Evolutionary conservation across 1,140 invertebrate genomes (phyloP).

Genomic region (Drosophila sp.): DNA sequence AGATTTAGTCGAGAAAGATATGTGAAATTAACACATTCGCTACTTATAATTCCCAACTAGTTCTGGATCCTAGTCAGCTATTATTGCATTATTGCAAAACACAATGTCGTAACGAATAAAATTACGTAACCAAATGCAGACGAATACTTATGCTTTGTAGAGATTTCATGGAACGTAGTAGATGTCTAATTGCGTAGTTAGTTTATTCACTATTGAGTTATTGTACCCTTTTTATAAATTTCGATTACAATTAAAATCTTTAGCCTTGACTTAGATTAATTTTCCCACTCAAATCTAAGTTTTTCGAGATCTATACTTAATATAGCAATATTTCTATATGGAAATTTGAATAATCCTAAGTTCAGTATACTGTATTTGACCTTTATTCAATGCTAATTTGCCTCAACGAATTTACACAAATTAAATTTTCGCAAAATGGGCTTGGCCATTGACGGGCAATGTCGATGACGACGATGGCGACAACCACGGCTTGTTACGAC

Average conservation of each 20-base stretch:
- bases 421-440: conserved; percentile 19
- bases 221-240: no score
- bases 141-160: no score
- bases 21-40: no score
- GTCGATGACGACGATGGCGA: conserved; percentile 16
- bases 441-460: conserved; percentile 12
- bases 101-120: no score
- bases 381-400: conserved; percentile 10
- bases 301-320: neutral
- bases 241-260: no score
- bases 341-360: neutral
- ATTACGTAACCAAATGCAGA: no score
- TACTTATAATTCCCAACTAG: no score
- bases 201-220: neutral
- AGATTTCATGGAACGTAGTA: no score
- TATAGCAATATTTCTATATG: neutral
- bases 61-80: no score
- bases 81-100: no score
- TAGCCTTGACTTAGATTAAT: no score
- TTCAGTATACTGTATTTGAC: neutral
- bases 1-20: no score
- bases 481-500: conserved; percentile 45
- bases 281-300: neutral
- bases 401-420: conserved; percentile 27
- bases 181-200: neutral